Percentiles rank a stretch among this genome's conserved stretches.
Conservation (phyloP, 2,888 invertebrate genomes). For the Lithophane semibrunnea region DNA sequence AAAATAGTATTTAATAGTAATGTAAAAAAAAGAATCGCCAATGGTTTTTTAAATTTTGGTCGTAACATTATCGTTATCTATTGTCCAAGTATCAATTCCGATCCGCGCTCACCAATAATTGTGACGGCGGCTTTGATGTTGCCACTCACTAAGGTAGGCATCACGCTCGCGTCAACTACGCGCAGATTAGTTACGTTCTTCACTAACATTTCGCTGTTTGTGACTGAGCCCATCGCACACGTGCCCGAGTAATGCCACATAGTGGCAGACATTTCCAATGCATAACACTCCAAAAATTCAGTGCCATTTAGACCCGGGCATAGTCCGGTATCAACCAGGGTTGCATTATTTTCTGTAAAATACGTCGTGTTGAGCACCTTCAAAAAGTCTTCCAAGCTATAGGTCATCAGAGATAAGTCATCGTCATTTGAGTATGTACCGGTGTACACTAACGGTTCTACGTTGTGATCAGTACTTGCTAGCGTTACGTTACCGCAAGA, state of each 20-base stretch:
- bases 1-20: background rate
- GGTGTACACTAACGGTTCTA: constrained; percentile 53
- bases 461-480: constrained; percentile 44
- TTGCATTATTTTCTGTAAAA: constrained; percentile 62
- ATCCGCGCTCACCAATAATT: constrained; percentile 34
- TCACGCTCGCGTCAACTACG: constrained; percentile 34
- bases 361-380: constrained; percentile 65
- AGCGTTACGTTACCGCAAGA: constrained; percentile 62
- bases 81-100: background rate
- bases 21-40: too few species aligned
- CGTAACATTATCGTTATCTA: background rate
- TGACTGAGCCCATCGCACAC: constrained; percentile 63
- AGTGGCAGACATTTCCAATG: constrained; percentile 54
- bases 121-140: constrained; percentile 44
- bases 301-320: constrained; percentile 49
- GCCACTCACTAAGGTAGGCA: constrained; percentile 43
- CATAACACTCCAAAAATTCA: constrained; percentile 65
- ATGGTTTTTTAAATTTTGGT: background rate
- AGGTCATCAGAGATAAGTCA: constrained; percentile 67
- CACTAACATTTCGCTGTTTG: constrained; percentile 56
- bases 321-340: constrained; percentile 63
- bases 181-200: constrained; percentile 48
- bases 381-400: constrained; percentile 65
- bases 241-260: constrained; percentile 68
- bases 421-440: constrained; percentile 28